These are phyloP conservation scores for Microchirus variegatus DNA, from an alignment of 2,797 vertebrate species.

Conservation along the genomic window DNA sequence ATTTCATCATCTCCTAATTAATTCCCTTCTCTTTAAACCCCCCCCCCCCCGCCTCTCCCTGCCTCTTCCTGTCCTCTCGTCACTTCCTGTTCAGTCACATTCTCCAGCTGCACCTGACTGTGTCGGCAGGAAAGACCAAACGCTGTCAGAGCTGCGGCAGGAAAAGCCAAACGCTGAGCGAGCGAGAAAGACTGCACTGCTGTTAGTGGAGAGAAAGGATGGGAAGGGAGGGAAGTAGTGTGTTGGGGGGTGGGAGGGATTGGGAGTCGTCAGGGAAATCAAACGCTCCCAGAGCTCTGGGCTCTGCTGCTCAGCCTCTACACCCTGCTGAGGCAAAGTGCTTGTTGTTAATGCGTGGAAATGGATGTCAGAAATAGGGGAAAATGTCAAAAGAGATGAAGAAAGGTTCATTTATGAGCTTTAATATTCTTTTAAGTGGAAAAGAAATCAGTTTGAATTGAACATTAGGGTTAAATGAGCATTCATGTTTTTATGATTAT, in stretches of 20 bases:
- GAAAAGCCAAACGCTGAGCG: slow-evolving; percentile 43
- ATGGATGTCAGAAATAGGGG: background rate
- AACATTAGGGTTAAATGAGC: too few species aligned
- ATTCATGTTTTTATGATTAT: too few species aligned
- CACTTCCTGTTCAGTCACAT: slow-evolving; percentile 78
- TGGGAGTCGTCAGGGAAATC: slow-evolving; percentile 25
- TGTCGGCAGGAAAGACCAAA: slow-evolving; percentile 67
- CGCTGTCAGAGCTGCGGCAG: slow-evolving; percentile 58
- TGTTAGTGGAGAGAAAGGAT: too few species aligned
- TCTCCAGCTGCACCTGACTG: slow-evolving; percentile 71
- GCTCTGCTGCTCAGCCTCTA: slow-evolving; percentile 17
- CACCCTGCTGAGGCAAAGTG: slow-evolving; percentile 18
- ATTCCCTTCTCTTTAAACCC: background rate
- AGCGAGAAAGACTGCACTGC: slow-evolving; percentile 8
- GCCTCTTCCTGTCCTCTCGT: background rate
- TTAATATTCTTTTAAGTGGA: too few species aligned
- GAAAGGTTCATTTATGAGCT: too few species aligned
- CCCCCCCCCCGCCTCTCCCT: slow-evolving; percentile 12
- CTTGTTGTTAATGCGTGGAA: slow-evolving; percentile 26
- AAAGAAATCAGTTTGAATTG: too few species aligned
- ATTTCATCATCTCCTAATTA: slow-evolving; percentile 43
- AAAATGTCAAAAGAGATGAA: background rate
- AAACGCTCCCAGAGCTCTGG: slow-evolving; percentile 18
- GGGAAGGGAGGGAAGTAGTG: background rate
- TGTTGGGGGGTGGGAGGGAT: background rate